phyloP scores from a whole-genome alignment of 2,113 vertebrate genomes.

The Callipepla californica region DNA sequence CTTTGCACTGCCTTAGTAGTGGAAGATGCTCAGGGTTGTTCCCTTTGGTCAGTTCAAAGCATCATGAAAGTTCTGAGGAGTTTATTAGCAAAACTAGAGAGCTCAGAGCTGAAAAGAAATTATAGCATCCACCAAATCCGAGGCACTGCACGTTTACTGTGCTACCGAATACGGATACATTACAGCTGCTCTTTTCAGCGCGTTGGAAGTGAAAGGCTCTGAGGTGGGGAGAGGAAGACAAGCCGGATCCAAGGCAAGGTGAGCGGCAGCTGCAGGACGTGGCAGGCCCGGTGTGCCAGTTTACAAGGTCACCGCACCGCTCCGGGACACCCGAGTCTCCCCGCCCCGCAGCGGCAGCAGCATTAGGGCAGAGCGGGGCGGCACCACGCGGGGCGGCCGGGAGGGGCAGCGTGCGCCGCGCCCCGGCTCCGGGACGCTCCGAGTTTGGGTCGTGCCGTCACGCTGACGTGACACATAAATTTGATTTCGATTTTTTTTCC shows the following conservation, averaged over 20 bases:
- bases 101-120: background rate
- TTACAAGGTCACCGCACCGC: constrained; percentile 1
- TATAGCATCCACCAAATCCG: background rate
- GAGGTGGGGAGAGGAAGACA: background rate
- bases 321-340: background rate
- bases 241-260: background rate
- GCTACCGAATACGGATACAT: background rate
- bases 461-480: background rate
- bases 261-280: background rate
- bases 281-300: background rate
- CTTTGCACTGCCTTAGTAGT: background rate
- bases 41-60: background rate
- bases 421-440: background rate
- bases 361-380: too few species aligned
- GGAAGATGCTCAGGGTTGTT: background rate
- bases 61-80: background rate
- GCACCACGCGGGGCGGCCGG: background rate
- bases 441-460: background rate
- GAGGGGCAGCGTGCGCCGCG: background rate
- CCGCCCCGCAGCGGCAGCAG: background rate
- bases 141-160: background rate
- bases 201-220: background rate
- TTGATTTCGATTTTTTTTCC: too few species aligned
- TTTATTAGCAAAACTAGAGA: background rate
- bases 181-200: background rate